Evolutionary conservation across 2,888 invertebrate species (phyloP).

Genomic region (Coelopa pilipes): DNA sequence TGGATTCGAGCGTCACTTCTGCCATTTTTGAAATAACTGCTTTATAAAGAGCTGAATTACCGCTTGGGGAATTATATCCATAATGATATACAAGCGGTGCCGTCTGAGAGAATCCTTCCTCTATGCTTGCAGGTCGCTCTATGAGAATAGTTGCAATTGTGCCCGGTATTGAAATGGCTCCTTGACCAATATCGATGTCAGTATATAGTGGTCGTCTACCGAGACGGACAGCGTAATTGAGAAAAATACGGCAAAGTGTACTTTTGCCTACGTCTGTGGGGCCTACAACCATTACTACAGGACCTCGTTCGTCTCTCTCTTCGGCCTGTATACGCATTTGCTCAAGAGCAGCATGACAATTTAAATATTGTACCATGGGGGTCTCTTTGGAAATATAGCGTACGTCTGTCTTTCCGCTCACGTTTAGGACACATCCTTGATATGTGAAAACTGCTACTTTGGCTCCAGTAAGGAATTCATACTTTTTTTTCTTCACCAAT

Average conservation of each 20-base stretch:
- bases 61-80: constrained; percentile 82
- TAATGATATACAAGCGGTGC: constrained; percentile 94
- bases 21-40: constrained; percentile 85
- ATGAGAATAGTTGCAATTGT: constrained; percentile 90
- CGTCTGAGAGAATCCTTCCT: constrained; percentile 94
- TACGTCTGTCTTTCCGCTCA: constrained; percentile 90
- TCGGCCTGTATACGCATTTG: constrained; percentile 87
- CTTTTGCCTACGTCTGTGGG: constrained; percentile 97
- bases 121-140: constrained; percentile 91
- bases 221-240: constrained; percentile 95
- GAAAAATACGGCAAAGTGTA: constrained; percentile 84
- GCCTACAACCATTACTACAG: constrained; percentile 90
- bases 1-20: constrained; percentile 83
- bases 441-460: constrained; percentile 97
- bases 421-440: constrained; percentile 90
- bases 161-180: constrained; percentile 90
- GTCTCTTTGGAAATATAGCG: constrained; percentile 96
- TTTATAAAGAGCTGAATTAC: constrained; percentile 86
- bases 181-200: constrained; percentile 96
- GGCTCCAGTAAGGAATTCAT: constrained; percentile 88
- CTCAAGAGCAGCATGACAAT: constrained; percentile 95
- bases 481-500: constrained; percentile 89
- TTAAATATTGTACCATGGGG: constrained; percentile 94
- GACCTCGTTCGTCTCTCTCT: constrained; percentile 76
- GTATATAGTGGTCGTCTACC: constrained; percentile 90